These are phyloP conservation scores for Coregonus clupeaformis DNA, from an alignment of 2,113 vertebrate genomes.

Conservation along the genomic window DNA sequence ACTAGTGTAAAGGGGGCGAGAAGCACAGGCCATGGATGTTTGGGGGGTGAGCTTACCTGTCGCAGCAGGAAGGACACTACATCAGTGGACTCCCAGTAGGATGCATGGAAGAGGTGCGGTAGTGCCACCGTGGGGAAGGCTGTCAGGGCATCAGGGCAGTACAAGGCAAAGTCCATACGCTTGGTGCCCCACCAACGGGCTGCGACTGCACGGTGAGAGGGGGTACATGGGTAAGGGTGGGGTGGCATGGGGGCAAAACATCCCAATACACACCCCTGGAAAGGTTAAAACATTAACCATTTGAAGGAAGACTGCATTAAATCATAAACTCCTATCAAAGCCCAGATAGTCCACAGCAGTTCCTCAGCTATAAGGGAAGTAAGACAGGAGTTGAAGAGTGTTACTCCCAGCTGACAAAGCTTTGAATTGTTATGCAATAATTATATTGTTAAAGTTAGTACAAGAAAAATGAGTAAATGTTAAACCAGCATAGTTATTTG, in stretches of 20 bases:
- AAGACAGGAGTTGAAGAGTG: conserved; percentile 13
- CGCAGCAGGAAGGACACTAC: conserved; percentile 93
- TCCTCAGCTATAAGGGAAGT: conserved; percentile 42
- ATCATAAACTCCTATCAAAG: conserved; percentile 25
- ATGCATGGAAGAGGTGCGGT: conserved; percentile 94
- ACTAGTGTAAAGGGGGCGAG: not conserved
- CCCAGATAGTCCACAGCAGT: conserved; percentile 39
- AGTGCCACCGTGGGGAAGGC: conserved; percentile 92
- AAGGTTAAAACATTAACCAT: not conserved
- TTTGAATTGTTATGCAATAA: no score
- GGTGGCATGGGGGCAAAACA: conserved; percentile 12
- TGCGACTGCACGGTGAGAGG: conserved; percentile 77
- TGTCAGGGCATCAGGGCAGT: conserved; percentile 90
- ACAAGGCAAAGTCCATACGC: conserved; percentile 92
- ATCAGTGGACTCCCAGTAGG: conserved; percentile 96
- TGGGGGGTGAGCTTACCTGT: conserved; percentile 54
- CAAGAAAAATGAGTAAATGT: conserved; percentile 4
- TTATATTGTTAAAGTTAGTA: not conserved
- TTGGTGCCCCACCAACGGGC: conserved; percentile 96
- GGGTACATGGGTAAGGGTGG: conserved; percentile 26
- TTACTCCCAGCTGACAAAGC: conserved; percentile 10
- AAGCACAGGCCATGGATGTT: not conserved
- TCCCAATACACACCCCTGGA: conserved; percentile 23
- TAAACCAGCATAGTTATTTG: conserved; percentile 30
- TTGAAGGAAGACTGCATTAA: not conserved